A percentile compares a stretch with the other conserved stretches of the same genome.
These are phyloP conservation scores for Chaetodon trifasciatus DNA, from an alignment of 2,797 vertebrate species.

Conservation along the genomic window DNA sequence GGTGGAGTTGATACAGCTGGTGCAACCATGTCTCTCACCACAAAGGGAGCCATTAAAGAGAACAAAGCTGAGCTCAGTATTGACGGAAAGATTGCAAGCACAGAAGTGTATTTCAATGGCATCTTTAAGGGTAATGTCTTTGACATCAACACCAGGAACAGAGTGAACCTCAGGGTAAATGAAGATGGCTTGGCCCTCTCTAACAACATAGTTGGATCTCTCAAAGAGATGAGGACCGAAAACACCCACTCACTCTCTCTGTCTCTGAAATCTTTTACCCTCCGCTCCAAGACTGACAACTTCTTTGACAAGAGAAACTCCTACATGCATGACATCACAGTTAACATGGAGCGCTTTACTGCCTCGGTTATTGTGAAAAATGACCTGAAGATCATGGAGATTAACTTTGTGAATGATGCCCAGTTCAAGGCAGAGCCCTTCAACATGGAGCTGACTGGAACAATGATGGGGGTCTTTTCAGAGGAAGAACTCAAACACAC, in stretches of 20 bases:
- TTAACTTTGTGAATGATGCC: constrained; percentile 87
- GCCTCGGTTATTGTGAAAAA: constrained; percentile 85
- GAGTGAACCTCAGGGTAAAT: constrained; percentile 88
- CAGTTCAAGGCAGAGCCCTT: constrained; percentile 87
- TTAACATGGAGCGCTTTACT: constrained; percentile 85
- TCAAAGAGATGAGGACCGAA: constrained; percentile 88
- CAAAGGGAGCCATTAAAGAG: constrained; percentile 87
- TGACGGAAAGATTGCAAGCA: constrained; percentile 87
- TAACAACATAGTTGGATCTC: constrained; percentile 89
- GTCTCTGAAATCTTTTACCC: constrained; percentile 83
- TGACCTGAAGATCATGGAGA: constrained; percentile 86
- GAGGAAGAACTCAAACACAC: constrained; percentile 90
- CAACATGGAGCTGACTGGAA: constrained; percentile 88
- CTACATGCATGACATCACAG: constrained; percentile 91
- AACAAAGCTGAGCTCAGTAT: constrained; percentile 88
- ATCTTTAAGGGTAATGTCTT: constrained; percentile 87
- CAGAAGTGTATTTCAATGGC: constrained; percentile 87
- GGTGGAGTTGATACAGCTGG: constrained; percentile 86
- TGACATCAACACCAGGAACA: constrained; percentile 87
- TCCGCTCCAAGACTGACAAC: constrained; percentile 90
- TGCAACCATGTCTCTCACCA: constrained; percentile 86
- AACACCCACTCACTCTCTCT: constrained; percentile 88
- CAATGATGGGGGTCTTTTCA: constrained; percentile 84
- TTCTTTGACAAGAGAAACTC: constrained; percentile 87
- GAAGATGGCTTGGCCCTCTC: constrained; percentile 89